Base-by-base conservation (phyloP, 2,113 vertebrate genomes). In the Nycticebus coucang region DNA sequence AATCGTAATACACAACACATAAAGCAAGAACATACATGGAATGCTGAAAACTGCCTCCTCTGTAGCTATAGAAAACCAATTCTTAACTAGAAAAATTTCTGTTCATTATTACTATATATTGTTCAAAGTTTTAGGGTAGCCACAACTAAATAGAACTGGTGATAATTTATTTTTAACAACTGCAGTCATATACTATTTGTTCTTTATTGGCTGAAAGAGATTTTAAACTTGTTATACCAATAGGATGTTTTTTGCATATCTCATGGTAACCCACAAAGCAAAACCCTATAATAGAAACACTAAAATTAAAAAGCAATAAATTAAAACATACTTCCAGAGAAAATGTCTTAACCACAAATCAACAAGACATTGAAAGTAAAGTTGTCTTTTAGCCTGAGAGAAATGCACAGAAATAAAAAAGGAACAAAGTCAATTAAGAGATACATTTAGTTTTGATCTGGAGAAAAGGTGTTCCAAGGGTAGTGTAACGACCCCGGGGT, bases 341-440 rank as follows among this genome's bases (percentile, higher is more conserved):
- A 77, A 50, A 50, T 30, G 26, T 50, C 74, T 77, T 50, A 30
- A 18, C 41, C 15, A 50, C 7, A 12, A 50, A 77, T 35, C 0
- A 64, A 95, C 55, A 30, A 90, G 7, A 78, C 15, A 81, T 87
- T 92, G 71, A 77, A 95, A 69, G 21, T 72, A 77, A 96, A 69
- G 21, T 79, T 92, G 53, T 81, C 5, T 12, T 85, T 94, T 84
- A 83, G 41, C 35, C 35, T 80, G 41, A 24, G 24, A 50, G 55
- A 59, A 62, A 86, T 17, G 4, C 59, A 45, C 18, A 85, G 81
- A 77, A 87, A 81, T 28, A 78, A 91, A 81, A 10, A 72, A 30
- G 30, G 18, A 35, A n/a, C 6, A 28, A 78, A 92, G 21, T 79
- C 14, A 37, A 21, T 33, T 26, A 57, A 79, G 50, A 93, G n/a